Evolutionary conservation across 92 coral and sea anemone species (phyloP).

Genomic region (Epizoanthus illoricatus): DNA sequence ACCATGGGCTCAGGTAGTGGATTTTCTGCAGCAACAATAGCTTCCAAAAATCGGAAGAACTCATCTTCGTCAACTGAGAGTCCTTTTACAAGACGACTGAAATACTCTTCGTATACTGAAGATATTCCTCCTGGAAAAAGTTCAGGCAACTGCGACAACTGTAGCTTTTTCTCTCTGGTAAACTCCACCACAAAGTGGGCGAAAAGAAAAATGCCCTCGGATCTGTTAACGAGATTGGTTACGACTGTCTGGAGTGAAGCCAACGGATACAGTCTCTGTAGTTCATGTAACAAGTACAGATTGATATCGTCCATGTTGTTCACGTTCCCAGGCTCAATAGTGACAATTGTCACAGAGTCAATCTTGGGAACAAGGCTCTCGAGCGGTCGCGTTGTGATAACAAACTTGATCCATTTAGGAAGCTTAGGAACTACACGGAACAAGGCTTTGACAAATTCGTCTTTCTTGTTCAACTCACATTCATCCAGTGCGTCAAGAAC

Average conservation of each 20-base stretch:
- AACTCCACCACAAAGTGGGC: constrained; percentile 17
- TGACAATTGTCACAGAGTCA: not conserved
- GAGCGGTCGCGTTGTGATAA: constrained; percentile 14
- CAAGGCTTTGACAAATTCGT: constrained; percentile 19
- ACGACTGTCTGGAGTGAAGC: not conserved
- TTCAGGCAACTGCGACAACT: not conserved
- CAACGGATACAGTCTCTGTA: not conserved
- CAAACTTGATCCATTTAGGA: not conserved
- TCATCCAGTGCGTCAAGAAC: constrained; percentile 30
- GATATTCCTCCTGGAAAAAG: constrained; percentile 30
- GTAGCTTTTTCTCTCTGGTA: not conserved
- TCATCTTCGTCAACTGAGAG: constrained; percentile 13
- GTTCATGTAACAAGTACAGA: not conserved
- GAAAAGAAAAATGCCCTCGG: not conserved
- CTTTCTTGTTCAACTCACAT: constrained; percentile 14
- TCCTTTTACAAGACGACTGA: constrained; percentile 1
- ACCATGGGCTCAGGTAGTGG: constrained; percentile 26
- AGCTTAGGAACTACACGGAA: constrained; percentile 6
- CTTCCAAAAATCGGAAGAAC: constrained; percentile 15
- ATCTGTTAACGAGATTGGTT: not conserved
- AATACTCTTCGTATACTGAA: constrained; percentile 26
- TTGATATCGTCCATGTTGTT: constrained; percentile 8
- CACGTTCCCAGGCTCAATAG: constrained; percentile 7
- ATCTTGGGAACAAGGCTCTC: not conserved
- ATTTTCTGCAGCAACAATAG: constrained; percentile 12